Evolutionary conservation across 2,888 invertebrate genomes (phyloP).

Genomic region (Ormyrus pomaceus): DNA sequence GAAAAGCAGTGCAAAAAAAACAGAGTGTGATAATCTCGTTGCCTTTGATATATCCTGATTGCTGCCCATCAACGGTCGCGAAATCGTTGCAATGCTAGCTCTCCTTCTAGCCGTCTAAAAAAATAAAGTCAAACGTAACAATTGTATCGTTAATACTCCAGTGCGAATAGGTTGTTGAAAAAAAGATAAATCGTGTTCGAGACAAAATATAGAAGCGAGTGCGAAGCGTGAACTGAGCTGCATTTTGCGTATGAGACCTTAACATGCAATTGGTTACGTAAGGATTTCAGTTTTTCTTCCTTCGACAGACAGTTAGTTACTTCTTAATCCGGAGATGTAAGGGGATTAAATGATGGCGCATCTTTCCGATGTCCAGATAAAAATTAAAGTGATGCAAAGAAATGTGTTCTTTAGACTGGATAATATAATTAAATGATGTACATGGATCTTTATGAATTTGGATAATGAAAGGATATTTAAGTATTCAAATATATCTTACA

Average conservation of each 20-base stretch:
- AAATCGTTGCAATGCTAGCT: conserved; percentile 78
- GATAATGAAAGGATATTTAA: too few species aligned
- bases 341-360: too few species aligned
- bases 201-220: conserved; percentile 32
- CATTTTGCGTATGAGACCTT: conserved; percentile 14
- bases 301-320: too few species aligned
- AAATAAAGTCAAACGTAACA: conserved; percentile 56
- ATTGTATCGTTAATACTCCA: conserved; percentile 35
- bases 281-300: too few species aligned
- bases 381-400: too few species aligned
- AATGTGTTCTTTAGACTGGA: too few species aligned
- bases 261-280: conserved; percentile 29
- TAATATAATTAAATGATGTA: too few species aligned
- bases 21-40: conserved; percentile 60
- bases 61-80: conserved; percentile 72
- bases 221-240: conserved; percentile 49
- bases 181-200: conserved; percentile 17
- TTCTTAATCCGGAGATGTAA: too few species aligned
- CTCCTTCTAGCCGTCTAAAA: conserved; percentile 76
- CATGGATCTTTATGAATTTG: too few species aligned
- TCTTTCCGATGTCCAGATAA: too few species aligned
- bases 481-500: neutral
- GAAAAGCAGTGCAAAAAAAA: conserved; percentile 28
- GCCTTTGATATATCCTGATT: conserved; percentile 70
- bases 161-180: conserved; percentile 21